phyloP scores from a whole-genome alignment of 1,140 invertebrate species.

The Diorhabda carinulata region DNA sequence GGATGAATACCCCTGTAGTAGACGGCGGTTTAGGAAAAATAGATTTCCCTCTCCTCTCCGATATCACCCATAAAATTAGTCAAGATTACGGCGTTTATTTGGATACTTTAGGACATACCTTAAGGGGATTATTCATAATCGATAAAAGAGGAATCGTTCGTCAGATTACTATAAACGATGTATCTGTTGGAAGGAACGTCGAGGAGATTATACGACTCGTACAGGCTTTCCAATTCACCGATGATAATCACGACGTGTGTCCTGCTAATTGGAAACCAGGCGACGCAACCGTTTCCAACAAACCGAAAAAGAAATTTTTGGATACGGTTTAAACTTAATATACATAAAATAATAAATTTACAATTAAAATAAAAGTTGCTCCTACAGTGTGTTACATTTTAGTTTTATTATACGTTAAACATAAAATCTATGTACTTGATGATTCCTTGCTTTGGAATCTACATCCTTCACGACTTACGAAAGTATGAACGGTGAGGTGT shows the following conservation, averaged over 20 bases:
- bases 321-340: neutral
- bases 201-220: slow-evolving; percentile 88
- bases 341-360: neutral
- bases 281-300: neutral
- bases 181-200: slow-evolving; percentile 88
- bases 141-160: slow-evolving; percentile 67
- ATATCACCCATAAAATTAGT: slow-evolving; percentile 86
- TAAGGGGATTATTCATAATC: slow-evolving; percentile 77
- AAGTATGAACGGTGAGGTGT: too few species aligned
- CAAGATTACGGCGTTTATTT: slow-evolving; percentile 91
- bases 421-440: too few species aligned
- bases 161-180: slow-evolving; percentile 81
- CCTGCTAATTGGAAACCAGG: neutral
- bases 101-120: slow-evolving; percentile 77
- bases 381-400: too few species aligned
- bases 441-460: too few species aligned
- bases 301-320: neutral
- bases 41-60: slow-evolving; percentile 85
- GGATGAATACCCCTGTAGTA: slow-evolving; percentile 88
- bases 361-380: too few species aligned
- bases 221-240: slow-evolving; percentile 90
- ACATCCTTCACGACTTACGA: too few species aligned
- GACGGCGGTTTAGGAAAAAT: slow-evolving; percentile 86
- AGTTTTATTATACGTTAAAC: too few species aligned
- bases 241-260: slow-evolving; percentile 52